phyloP scores from a whole-genome alignment of 2,888 invertebrate genomes.

The Xylota sylvarum region DNA sequence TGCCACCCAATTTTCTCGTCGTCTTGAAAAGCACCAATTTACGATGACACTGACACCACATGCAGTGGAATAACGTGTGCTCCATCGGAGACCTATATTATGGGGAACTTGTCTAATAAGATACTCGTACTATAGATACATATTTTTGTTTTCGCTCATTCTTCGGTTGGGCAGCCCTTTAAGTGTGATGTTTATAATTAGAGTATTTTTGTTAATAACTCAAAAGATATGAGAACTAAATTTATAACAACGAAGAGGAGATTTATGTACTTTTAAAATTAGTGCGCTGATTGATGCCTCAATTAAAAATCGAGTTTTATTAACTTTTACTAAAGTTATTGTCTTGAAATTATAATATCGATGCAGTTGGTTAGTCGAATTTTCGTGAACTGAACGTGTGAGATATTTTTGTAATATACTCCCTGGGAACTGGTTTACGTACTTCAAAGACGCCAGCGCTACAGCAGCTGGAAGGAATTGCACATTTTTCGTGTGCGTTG shows the following conservation, averaged over 20 bases:
- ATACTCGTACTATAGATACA: slow-evolving; percentile 4
- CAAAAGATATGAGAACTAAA: slow-evolving; percentile 61
- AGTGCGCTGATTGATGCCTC: slow-evolving; percentile 69
- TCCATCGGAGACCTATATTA: slow-evolving; percentile 10
- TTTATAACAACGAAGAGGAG: slow-evolving; percentile 47
- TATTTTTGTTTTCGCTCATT: neutral
- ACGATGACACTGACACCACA: slow-evolving; percentile 46
- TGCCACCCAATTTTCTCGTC: slow-evolving; percentile 38
- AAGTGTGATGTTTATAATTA: slow-evolving; percentile 30
- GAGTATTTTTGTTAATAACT: slow-evolving; percentile 65
- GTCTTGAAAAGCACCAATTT: slow-evolving; percentile 27
- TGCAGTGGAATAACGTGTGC: slow-evolving; percentile 16
- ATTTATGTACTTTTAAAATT: slow-evolving; percentile 68
- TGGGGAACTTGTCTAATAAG: slow-evolving; percentile 6
- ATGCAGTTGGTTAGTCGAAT: slow-evolving; percentile 29
- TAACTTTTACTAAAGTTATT: slow-evolving; percentile 60
- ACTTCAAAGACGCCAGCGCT: slow-evolving; percentile 65
- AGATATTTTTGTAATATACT: slow-evolving; percentile 40
- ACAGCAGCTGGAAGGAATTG: slow-evolving; percentile 70
- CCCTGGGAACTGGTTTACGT: slow-evolving; percentile 37
- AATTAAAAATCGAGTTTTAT: slow-evolving; percentile 67
- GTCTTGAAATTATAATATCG: slow-evolving; percentile 28
- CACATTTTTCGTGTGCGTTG: slow-evolving; percentile 52
- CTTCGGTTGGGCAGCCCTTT: slow-evolving; percentile 33
- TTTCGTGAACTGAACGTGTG: slow-evolving; percentile 1